phyloP scores from a whole-genome alignment of 2,797 vertebrate genomes.

The Platyrinchus mystaceus region DNA sequence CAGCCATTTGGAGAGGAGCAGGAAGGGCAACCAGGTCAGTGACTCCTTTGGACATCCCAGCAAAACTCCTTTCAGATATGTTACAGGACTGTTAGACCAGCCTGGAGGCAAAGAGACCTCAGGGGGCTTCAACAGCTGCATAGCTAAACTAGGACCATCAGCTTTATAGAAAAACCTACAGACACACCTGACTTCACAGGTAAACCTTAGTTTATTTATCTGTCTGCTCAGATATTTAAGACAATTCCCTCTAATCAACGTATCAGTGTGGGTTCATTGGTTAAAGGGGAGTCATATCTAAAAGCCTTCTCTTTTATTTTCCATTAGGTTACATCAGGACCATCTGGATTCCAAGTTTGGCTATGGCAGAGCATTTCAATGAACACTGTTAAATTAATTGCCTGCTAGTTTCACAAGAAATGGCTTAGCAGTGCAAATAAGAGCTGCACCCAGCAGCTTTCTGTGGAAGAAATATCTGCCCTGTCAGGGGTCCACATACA shows the following conservation, averaged over 20 bases:
- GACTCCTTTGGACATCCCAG: background rate
- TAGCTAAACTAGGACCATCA: background rate
- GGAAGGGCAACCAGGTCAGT: background rate
- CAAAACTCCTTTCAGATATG: background rate
- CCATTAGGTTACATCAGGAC: background rate
- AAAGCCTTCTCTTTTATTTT: background rate
- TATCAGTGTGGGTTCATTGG: background rate
- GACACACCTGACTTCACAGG: background rate
- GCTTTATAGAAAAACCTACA: background rate
- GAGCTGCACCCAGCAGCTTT: background rate
- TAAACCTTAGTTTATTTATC: background rate
- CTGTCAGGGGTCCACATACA: fast-evolving
- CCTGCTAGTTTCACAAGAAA: background rate
- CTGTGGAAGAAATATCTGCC: background rate
- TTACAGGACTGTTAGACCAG: background rate
- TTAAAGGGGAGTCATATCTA: background rate
- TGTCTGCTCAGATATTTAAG: background rate
- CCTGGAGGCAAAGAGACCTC: background rate
- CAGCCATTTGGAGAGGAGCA: background rate
- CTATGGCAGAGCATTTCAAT: background rate
- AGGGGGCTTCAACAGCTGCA: background rate
- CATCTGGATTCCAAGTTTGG: background rate
- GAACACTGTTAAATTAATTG: background rate
- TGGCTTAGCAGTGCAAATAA: background rate
- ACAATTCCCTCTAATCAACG: background rate